Conservation (phyloP, 2,888 invertebrate genomes). For the Atherix ibis region DNA sequence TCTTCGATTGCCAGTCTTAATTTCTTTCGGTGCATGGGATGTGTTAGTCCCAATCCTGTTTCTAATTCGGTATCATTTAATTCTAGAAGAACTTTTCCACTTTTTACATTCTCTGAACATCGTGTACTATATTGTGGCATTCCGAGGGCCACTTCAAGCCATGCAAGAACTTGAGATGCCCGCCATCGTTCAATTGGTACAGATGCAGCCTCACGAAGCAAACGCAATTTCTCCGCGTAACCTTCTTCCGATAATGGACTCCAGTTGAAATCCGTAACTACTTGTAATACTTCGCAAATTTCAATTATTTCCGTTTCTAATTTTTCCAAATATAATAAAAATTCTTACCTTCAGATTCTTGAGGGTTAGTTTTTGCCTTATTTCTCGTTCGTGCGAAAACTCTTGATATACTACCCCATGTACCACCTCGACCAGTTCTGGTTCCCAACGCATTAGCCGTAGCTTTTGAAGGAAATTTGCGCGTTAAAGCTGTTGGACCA, state of each 20-base stretch:
- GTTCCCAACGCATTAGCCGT: constrained; percentile 31
- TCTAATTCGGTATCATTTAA: constrained; percentile 82
- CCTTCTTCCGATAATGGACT: constrained; percentile 31
- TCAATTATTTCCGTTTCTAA: too few species aligned
- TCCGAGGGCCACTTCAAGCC: constrained; percentile 84
- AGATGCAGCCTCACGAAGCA: constrained; percentile 64
- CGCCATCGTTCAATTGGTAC: constrained; percentile 83
- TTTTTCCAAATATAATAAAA: too few species aligned
- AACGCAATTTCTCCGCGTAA: constrained; percentile 29
- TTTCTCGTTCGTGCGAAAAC: constrained; percentile 77
- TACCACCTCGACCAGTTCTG: constrained; percentile 51
- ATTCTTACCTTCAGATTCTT: constrained; percentile 50
- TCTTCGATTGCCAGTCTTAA: constrained; percentile 86
- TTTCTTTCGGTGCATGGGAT: constrained; percentile 88
- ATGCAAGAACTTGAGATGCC: constrained; percentile 82
- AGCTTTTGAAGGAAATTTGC: constrained; percentile 27
- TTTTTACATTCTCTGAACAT: constrained; percentile 87
- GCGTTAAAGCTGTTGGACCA: constrained; percentile 38
- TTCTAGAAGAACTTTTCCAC: constrained; percentile 87
- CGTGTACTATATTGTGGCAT: constrained; percentile 87
- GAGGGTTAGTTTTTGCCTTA: constrained; percentile 55
- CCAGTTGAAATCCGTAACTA: constrained; percentile 28
- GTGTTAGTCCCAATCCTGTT: constrained; percentile 75
- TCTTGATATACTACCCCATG: constrained; percentile 82
- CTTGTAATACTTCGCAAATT: not conserved